Evolutionary conservation across 2,113 vertebrate genomes (phyloP).

Genomic region (Halichoerus grypus): DNA sequence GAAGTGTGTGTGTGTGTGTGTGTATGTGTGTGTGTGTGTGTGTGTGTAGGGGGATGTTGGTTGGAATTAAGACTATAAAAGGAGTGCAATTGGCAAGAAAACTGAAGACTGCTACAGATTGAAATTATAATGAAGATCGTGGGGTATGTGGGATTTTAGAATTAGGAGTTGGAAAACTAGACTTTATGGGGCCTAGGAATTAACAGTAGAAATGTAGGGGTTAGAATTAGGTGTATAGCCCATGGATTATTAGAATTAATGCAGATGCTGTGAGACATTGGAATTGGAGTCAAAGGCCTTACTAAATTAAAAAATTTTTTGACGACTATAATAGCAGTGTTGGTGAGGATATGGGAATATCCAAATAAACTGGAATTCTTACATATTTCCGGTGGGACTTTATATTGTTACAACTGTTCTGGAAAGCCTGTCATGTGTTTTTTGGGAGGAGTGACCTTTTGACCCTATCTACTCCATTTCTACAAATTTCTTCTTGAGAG

Average conservation of each 20-base stretch:
- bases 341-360: constrained; percentile 3
- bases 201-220: neutral
- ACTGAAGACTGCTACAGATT: neutral
- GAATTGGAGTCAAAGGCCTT: constrained; percentile 36
- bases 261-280: neutral
- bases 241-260: neutral
- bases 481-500: constrained; percentile 38
- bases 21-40: neutral
- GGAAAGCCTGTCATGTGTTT: constrained; percentile 33
- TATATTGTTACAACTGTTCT: neutral
- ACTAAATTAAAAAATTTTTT: constrained; percentile 39
- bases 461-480: constrained; percentile 21
- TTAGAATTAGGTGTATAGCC: constrained; percentile 18
- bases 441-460: neutral
- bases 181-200: constrained; percentile 8
- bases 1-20: neutral
- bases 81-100: constrained; percentile 24
- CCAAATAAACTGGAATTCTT: constrained; percentile 40
- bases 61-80: constrained; percentile 46
- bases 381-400: neutral
- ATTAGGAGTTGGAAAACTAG: constrained; percentile 14
- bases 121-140: constrained; percentile 55
- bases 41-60: neutral
- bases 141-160: constrained; percentile 31
- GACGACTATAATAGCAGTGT: constrained; percentile 36